Conservation (phyloP, 2,113 vertebrate genomes). For the Chaetodon auriga region DNA sequence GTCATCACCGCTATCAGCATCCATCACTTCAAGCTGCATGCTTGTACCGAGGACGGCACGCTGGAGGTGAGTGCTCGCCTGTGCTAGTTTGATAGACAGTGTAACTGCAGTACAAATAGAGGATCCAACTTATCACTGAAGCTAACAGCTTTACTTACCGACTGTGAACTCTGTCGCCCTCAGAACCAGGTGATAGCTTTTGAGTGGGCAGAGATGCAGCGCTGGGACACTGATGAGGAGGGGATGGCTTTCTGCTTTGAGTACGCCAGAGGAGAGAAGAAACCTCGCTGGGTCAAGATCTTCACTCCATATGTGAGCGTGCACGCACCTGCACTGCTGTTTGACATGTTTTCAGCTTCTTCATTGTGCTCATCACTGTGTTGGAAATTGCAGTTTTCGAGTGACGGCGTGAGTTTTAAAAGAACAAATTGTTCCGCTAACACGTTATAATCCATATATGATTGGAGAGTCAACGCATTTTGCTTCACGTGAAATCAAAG, state of each 20-base stretch:
- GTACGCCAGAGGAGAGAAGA: conserved; percentile 94
- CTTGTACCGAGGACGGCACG: conserved; percentile 95
- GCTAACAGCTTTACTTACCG: not conserved
- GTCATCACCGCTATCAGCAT: conserved; percentile 96
- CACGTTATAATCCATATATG: not conserved
- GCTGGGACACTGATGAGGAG: conserved; percentile 98
- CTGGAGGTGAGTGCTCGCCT: conserved; percentile 87
- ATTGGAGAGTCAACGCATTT: not conserved
- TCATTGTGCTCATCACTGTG: too few species aligned
- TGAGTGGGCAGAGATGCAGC: conserved; percentile 97
- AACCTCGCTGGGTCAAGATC: conserved; percentile 95
- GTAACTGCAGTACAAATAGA: not conserved
- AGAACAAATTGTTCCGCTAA: not conserved
- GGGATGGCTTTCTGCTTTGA: conserved; percentile 99
- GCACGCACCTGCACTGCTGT: not conserved
- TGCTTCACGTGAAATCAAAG: not conserved
- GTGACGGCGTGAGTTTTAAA: not conserved
- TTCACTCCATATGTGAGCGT: conserved; percentile 92
- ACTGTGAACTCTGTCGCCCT: not conserved
- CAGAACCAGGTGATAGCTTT: conserved; percentile 98
- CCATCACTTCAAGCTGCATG: conserved; percentile 95
- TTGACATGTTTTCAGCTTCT: not conserved
- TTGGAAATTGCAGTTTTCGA: not conserved
- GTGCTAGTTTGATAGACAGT: not conserved
- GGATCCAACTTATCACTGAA: too few species aligned